Percentiles rank a stretch among this genome's conserved stretches.
These are phyloP conservation scores for Drosophila barbarae DNA, from an alignment of 2,888 invertebrate genomes.

Conservation along the genomic window DNA sequence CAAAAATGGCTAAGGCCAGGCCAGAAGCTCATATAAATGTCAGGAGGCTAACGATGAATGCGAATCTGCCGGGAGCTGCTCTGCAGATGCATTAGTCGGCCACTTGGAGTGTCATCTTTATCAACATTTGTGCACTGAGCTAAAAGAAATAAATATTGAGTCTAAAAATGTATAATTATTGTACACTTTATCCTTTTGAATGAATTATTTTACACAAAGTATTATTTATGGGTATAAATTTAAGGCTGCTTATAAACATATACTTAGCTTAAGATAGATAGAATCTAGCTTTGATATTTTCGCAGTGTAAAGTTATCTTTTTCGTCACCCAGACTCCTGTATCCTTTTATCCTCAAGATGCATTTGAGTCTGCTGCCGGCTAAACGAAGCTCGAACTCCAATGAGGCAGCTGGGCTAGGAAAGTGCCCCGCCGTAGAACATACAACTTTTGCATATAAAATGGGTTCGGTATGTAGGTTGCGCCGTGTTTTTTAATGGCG, in stretches of 20 bases:
- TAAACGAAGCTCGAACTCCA: conserved; percentile 54
- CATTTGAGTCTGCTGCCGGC: conserved; percentile 29
- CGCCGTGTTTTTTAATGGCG: conserved; percentile 73
- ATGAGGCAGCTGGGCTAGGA: conserved; percentile 49
- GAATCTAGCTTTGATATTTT: not conserved
- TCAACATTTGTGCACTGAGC: conserved; percentile 3
- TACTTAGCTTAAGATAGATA: not conserved
- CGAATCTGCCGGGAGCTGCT: conserved; percentile 40
- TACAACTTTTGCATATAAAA: conserved; percentile 61
- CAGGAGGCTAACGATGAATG: conserved; percentile 67
- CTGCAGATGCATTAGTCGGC: conserved; percentile 51
- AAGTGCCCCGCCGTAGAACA: conserved; percentile 44
- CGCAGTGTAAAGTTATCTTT: not conserved
- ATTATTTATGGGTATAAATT: not conserved
- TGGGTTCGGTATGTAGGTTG: conserved; percentile 47
- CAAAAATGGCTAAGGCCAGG: conserved; percentile 62
- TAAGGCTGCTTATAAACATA: too few relatives aligned
- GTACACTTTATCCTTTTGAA: not conserved
- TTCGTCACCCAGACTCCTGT: not conserved
- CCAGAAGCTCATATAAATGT: conserved; percentile 71
- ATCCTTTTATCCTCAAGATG: not conserved
- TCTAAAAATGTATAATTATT: not conserved
- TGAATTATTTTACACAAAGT: not conserved
- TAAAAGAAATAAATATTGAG: not conserved
- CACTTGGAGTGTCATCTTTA: conserved; percentile 20